phyloP scores from a whole-genome alignment of 2,888 invertebrate genomes.

The Drosophila algonquin region DNA sequence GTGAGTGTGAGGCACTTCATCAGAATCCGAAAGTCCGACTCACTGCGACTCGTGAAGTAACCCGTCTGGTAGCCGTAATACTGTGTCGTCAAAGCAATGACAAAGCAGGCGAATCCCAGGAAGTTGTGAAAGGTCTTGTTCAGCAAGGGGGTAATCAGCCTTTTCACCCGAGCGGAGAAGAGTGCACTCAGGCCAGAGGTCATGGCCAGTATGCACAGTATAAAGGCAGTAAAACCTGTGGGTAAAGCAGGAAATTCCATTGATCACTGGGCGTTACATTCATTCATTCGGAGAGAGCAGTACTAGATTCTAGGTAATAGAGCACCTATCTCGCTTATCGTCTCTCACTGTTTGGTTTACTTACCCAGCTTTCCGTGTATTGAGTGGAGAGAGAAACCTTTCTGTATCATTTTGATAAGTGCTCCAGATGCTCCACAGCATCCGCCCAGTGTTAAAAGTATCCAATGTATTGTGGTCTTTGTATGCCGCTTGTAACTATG shows the following conservation, averaged over 20 bases:
- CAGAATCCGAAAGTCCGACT: conserved; percentile 67
- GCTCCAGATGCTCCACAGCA: conserved; percentile 77
- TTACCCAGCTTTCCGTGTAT: conserved; percentile 80
- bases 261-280: background rate
- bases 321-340: background rate
- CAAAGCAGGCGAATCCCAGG: conserved; percentile 78
- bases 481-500: conserved; percentile 73
- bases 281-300: background rate
- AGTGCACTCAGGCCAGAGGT: conserved; percentile 76
- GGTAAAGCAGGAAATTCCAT: background rate
- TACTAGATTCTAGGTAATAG: background rate
- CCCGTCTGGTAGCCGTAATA: conserved; percentile 82
- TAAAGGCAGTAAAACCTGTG: conserved; percentile 79
- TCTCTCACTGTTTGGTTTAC: conserved; percentile 11
- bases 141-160: conserved; percentile 71
- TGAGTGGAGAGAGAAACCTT: conserved; percentile 68
- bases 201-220: conserved; percentile 79
- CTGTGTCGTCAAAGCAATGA: conserved; percentile 78
- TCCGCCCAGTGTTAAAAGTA: conserved; percentile 79
- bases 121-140: conserved; percentile 81
- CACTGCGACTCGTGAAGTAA: conserved; percentile 67
- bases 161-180: conserved; percentile 72
- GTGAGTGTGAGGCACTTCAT: conserved; percentile 79
- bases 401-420: conserved; percentile 77
- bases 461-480: conserved; percentile 82